Base-by-base conservation (phyloP, 2,888 invertebrate genomes). In the Mermis nigrescens region DNA sequence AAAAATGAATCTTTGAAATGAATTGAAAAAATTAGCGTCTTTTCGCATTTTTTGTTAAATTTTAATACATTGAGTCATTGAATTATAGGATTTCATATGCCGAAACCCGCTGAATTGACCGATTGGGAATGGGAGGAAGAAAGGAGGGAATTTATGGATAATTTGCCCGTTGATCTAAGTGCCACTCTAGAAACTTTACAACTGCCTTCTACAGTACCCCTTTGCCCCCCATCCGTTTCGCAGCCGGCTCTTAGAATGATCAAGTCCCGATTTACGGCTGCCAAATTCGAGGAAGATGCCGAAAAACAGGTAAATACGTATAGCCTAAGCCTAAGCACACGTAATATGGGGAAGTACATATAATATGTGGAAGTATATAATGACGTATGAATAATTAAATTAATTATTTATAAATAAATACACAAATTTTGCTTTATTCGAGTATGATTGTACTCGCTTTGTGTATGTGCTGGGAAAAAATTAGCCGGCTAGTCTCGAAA, bases 111-210 rank as follows among this genome's bases (percentile, higher is more conserved):
- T 55, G 76, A 70, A 31, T 79, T 88, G 76, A 83, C 82, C 1
- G 82, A 83, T 68, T 87, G 86, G 85, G 88, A 90, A 70, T 79
- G 80, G 66, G 82, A 85, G 65, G 81, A 82, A 65, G 90, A 91
- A 72, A 74, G 78, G 64, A 77, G 79, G 59, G 88, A 90, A 72
- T 90, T 90, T 71, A 80, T 83, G 55, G 60, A 62, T 28, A 62
- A 63, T 27, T 56, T 69, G n/a, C 63, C 68, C 0, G 57, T 61
- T 0, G 68, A 69, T 32, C 64, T 69, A 52, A 57, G 69, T 46
- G 63, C 60, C 29, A 62, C 65, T 57, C 60, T 67, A 24, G 66
- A 65, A 1, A 66, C 66, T 54, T 64, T 66, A 15, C 57, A 29
- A 19, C 28, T 22, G 46, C n/a, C 26, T 38, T 22, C 7, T 62